Evolutionary conservation across 2,797 vertebrate species (phyloP).

Genomic region (Typhlichthys subterraneus): DNA sequence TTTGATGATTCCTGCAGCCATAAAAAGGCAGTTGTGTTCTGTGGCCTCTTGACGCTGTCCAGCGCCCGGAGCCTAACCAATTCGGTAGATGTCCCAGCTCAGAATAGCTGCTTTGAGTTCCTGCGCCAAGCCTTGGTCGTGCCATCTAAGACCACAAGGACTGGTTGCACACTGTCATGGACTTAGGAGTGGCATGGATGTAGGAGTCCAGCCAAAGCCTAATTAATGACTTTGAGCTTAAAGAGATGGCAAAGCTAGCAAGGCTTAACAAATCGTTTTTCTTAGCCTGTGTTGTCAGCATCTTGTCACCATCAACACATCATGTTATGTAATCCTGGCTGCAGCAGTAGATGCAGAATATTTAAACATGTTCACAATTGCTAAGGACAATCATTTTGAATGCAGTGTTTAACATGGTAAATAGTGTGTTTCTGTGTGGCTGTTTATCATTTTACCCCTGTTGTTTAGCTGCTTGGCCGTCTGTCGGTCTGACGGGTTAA

Average conservation of each 20-base stretch:
- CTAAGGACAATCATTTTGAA: conserved; percentile 39
- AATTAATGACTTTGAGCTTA: conserved; percentile 68
- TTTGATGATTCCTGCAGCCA: conserved; percentile 47
- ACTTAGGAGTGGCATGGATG: conserved; percentile 38
- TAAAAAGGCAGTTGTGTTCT: conserved; percentile 48
- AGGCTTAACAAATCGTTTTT: conserved; percentile 54
- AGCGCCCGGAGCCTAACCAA: conserved; percentile 32
- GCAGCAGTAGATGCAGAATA: conserved; percentile 43
- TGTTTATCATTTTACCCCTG: too few species aligned
- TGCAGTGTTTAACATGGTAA: background rate
- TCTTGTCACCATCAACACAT: conserved; percentile 34
- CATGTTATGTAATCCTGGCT: conserved; percentile 53
- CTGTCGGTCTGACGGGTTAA: conserved; percentile 1
- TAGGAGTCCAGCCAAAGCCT: conserved; percentile 58
- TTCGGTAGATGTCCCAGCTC: conserved; percentile 50
- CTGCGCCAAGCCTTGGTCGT: conserved; percentile 62
- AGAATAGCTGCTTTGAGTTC: conserved; percentile 63
- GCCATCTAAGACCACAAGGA: conserved; percentile 44
- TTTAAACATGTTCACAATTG: conserved; percentile 47
- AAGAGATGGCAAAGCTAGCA: conserved; percentile 62
- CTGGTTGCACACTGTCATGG: conserved; percentile 40
- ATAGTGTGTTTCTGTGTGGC: too few species aligned
- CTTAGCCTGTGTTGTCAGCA: conserved; percentile 50
- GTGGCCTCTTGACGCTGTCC: conserved; percentile 52
- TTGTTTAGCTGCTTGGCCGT: background rate